Evolutionary conservation across 2,888 invertebrate species (phyloP).

Genomic region (Scaptomyza reducta): DNA sequence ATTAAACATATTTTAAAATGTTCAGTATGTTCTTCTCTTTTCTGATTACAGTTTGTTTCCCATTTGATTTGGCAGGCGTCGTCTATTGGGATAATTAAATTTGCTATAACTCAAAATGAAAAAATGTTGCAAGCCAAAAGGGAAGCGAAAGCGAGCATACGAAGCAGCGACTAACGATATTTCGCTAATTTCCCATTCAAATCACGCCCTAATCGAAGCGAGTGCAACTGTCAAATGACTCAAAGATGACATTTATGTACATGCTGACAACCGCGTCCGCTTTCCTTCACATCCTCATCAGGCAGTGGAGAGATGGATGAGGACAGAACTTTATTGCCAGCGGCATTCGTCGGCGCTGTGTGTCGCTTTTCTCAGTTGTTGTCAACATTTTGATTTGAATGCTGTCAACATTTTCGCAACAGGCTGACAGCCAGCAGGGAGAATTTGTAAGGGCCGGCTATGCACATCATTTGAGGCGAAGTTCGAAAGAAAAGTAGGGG

Average conservation of each 20-base stretch:
- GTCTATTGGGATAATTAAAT: slow-evolving; percentile 55
- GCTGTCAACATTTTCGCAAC: slow-evolving; percentile 72
- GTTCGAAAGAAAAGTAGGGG: not conserved
- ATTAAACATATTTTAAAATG: not conserved
- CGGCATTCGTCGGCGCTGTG: slow-evolving; percentile 41
- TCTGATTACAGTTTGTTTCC: slow-evolving; percentile 9
- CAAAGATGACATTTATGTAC: slow-evolving; percentile 73
- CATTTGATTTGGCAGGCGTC: slow-evolving; percentile 20
- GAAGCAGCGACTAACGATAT: slow-evolving; percentile 19
- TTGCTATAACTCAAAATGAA: slow-evolving; percentile 36
- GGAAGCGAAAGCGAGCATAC: not conserved
- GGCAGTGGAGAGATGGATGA: slow-evolving; percentile 2
- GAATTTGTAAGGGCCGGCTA: not conserved
- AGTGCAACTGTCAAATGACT: slow-evolving; percentile 66
- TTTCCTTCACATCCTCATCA: not conserved
- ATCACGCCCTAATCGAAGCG: slow-evolving; percentile 70
- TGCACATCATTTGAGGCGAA: slow-evolving; percentile 26
- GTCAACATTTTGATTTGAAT: slow-evolving; percentile 73
- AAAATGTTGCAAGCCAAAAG: slow-evolving; percentile 12
- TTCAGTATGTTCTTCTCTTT: not conserved
- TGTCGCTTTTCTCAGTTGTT: slow-evolving; percentile 42
- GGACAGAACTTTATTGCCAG: slow-evolving; percentile 30
- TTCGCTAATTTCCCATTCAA: slow-evolving; percentile 67
- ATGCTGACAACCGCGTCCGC: slow-evolving; percentile 43
- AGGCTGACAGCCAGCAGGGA: slow-evolving; percentile 41